Base-by-base conservation (phyloP, 2,797 vertebrate species). In the Chromobotia macracanthus region DNA sequence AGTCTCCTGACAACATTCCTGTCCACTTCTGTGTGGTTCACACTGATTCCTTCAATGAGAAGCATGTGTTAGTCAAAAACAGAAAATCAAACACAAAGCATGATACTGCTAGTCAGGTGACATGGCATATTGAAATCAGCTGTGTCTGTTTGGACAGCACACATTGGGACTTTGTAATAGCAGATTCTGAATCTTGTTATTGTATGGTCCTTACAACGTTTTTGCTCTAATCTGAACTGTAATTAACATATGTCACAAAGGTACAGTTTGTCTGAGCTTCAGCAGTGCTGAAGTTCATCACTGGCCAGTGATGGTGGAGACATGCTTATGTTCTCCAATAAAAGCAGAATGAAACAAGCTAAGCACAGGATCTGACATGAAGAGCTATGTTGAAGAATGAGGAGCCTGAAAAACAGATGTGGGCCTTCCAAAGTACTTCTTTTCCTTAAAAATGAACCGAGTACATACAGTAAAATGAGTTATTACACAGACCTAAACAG, bases 321-420 rank as follows among this genome's bases (percentile, higher is more conserved):
- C 44, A 44, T 51, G n/a, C 18, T 18, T 65, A 44, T 31, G 21
- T 15, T 72, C 25, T 56, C 2, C 12, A 44, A 12, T 65, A 44
- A 56, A 76, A 19, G 50, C 7, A 56, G 9, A 15, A 19, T 50
- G 35, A 7, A 48, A 12, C 28, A 46, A 35, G 46, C 35, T 9
- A 64, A 69, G 50, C 64, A 79, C 82, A 77, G 56, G 76, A 79
- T 76, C 72, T 67, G 76, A 77, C 73, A 67, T 7, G 53, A 82
- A 69, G n/a, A 66, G 58, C 25, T 25, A 23, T 58, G 75, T 69
- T 23, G 46, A 75, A 46, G 64, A 80, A 78, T 56, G 5, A 58
- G 51, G 3, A 10, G 63, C 41, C 77, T 41, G 69, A 9, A 19
- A 72, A 83, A 55, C 82, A 82, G 77, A 83, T 85, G 82, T 85